A percentile compares a stretch with the other conserved stretches of the same genome.
These are phyloP conservation scores for Monoplex corrugatus DNA, from an alignment of 2,888 invertebrate species.

Conservation along the genomic window DNA sequence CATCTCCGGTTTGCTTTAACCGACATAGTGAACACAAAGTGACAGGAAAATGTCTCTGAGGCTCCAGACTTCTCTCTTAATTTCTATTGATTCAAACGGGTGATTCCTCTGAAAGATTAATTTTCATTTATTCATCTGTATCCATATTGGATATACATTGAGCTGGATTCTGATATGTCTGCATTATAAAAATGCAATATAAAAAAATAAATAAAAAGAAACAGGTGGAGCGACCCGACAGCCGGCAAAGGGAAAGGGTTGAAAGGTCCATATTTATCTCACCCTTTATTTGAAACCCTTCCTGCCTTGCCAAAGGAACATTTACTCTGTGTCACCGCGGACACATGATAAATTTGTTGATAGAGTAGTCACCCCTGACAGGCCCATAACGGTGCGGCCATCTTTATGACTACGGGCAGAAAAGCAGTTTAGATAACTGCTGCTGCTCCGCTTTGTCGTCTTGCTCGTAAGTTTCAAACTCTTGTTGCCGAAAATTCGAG, in stretches of 20 bases:
- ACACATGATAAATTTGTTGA: slow-evolving; percentile 50
- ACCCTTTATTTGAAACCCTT: background rate
- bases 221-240: background rate
- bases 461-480: slow-evolving; percentile 8
- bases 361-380: slow-evolving; percentile 47
- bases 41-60: background rate
- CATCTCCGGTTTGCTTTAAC: background rate
- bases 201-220: background rate
- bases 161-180: too few relatives aligned
- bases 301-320: slow-evolving; percentile 8
- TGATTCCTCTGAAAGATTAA: too few relatives aligned
- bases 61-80: too few relatives aligned
- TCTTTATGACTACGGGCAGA: slow-evolving; percentile 34
- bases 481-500: background rate
- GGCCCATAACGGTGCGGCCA: slow-evolving; percentile 33
- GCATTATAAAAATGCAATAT: too few relatives aligned
- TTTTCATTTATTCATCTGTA: background rate
- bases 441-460: background rate
- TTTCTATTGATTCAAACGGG: too few relatives aligned
- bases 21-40: background rate
- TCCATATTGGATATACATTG: background rate
- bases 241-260: background rate
- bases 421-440: slow-evolving; percentile 39
- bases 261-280: slow-evolving; percentile 17
- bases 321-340: slow-evolving; percentile 39